phyloP scores from a whole-genome alignment of 23 tunicate genomes.

The Styela clava region DNA sequence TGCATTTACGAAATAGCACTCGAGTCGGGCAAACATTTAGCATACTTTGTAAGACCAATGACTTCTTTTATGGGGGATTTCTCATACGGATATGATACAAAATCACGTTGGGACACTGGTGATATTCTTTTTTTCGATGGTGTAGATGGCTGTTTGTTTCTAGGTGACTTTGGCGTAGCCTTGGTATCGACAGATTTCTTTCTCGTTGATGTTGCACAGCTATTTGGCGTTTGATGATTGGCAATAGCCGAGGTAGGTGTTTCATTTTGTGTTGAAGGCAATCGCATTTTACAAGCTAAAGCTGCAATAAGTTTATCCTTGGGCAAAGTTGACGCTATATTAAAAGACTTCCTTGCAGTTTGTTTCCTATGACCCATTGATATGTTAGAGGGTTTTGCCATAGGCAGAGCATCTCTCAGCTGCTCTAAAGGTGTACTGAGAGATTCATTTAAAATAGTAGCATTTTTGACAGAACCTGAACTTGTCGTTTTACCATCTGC shows the following conservation, averaged over 20 bases:
- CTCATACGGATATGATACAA: background rate
- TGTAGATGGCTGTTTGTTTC: no score
- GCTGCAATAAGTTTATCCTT: conserved; percentile 15
- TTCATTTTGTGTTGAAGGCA: background rate
- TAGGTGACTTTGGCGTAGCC: no score
- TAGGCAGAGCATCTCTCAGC: background rate
- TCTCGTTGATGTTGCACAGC: background rate
- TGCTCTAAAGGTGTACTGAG: background rate
- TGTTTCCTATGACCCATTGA: conserved; percentile 32
- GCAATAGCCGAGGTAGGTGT: background rate
- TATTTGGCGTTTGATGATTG: background rate
- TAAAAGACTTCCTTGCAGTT: conserved; percentile 27
- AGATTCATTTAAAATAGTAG: background rate
- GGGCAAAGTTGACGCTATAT: background rate
- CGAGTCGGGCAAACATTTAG: background rate
- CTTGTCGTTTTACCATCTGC: background rate
- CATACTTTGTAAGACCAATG: background rate
- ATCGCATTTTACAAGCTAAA: conserved; percentile 11
- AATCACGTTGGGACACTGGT: no score
- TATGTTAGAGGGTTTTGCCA: conserved; percentile 13
- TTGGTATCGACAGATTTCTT: background rate
- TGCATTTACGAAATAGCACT: no score
- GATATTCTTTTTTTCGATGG: no score
- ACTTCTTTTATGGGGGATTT: background rate
- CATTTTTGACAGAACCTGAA: background rate